Conservation (phyloP, 2,888 invertebrate species). For the Oxycera nigricornis region DNA sequence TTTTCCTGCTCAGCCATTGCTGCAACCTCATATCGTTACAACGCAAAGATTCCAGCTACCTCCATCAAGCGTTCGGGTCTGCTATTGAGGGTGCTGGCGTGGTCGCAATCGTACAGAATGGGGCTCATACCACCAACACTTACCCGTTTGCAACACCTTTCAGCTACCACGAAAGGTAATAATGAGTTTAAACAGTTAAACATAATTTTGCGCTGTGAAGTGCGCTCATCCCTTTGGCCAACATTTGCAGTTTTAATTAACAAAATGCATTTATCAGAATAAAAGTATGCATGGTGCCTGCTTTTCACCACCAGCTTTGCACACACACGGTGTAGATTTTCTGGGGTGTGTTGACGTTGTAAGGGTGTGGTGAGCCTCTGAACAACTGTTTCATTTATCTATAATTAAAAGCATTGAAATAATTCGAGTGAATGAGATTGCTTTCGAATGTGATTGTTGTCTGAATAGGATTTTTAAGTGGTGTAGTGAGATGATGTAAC, state of each 20-base stretch:
- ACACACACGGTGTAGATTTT: not conserved
- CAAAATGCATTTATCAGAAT: conserved; percentile 14
- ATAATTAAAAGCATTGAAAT: not conserved
- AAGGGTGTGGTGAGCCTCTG: not conserved
- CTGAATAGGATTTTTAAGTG: no score
- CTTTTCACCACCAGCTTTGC: not conserved
- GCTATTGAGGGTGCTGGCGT: not conserved
- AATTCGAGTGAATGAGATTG: no score
- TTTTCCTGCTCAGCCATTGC: not conserved
- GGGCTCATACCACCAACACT: no score
- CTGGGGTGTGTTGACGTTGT: not conserved
- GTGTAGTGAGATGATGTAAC: no score
- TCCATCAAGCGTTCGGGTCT: not conserved
- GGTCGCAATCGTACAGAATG: not conserved
- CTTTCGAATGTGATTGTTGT: no score
- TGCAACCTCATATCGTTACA: not conserved
- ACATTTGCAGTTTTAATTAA: conserved; percentile 25
- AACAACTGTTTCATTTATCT: not conserved
- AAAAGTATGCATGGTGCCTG: not conserved
- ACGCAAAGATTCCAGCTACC: not conserved
- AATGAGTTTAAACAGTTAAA: conserved; percentile 25
- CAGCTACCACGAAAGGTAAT: conserved; percentile 8
- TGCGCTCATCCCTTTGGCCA: not conserved
- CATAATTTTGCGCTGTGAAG: not conserved
- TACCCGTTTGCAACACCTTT: not conserved